Percentiles rank a stretch among this genome's conserved stretches.
Conservation (phyloP, 2,888 invertebrate species). For the Subacronicta megacephala region DNA sequence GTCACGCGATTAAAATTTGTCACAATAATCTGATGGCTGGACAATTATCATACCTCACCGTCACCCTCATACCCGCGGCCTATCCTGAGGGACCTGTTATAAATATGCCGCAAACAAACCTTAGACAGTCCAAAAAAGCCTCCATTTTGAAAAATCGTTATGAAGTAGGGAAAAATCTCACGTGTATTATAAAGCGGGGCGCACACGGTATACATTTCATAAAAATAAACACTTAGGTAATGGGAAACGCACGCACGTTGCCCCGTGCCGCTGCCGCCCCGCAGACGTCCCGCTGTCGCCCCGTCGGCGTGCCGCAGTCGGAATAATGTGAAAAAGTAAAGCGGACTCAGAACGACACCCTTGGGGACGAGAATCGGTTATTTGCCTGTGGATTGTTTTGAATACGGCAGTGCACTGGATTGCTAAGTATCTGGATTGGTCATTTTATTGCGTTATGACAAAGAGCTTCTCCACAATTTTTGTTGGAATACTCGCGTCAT, state of each 20-base stretch:
- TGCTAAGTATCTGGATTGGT: constrained; percentile 60
- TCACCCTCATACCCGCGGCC: constrained; percentile 15
- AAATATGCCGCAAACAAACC: constrained; percentile 42
- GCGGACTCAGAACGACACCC: constrained; percentile 83
- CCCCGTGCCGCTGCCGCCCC: constrained; percentile 44
- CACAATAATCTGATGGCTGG: constrained; percentile 18
- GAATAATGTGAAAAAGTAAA: constrained; percentile 84
- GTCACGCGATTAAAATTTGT: constrained; percentile 3
- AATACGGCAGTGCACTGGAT: constrained; percentile 71
- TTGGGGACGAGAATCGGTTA: constrained; percentile 83
- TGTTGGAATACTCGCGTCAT: too few relatives aligned
- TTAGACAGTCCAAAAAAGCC: constrained; percentile 40
- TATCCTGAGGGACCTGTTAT: constrained; percentile 26
- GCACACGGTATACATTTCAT: constrained; percentile 76
- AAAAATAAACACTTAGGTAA: constrained; percentile 86
- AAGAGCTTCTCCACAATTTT: too few relatives aligned
- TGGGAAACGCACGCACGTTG: constrained; percentile 73
- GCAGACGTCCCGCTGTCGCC: constrained; percentile 47
- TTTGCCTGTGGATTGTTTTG: constrained; percentile 86
- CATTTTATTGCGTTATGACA: background rate
- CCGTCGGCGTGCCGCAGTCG: constrained; percentile 47
- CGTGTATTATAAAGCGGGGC: constrained; percentile 70
- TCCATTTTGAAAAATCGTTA: constrained; percentile 62
- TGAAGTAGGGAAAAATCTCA: constrained; percentile 63
- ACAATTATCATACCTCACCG: constrained; percentile 26